These are phyloP conservation scores for Drusus annulatus DNA, from an alignment of 1,140 invertebrate species.

Conservation along the genomic window DNA sequence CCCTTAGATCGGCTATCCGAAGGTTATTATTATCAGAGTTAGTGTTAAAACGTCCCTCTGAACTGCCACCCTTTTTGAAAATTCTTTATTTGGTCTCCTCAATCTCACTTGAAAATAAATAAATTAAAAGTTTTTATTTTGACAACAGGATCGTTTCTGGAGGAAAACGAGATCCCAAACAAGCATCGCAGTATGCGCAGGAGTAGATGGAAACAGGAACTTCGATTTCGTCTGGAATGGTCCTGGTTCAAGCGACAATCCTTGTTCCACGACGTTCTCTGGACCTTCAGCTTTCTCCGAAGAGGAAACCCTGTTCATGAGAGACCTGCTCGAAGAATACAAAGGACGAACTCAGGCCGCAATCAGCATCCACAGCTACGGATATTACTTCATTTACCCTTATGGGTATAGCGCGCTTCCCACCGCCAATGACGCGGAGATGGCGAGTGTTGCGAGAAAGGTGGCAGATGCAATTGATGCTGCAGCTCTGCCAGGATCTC, in stretches of 20 bases:
- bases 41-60: no score
- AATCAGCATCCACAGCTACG: constrained; percentile 77
- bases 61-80: no score
- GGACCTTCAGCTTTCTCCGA: constrained; percentile 79
- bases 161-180: constrained; percentile 62
- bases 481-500: constrained; percentile 62
- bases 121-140: neutral
- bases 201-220: constrained; percentile 77
- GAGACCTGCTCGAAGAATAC: constrained; percentile 61
- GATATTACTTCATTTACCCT: constrained; percentile 76
- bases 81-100: no score
- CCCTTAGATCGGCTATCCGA: no score
- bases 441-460: constrained; percentile 63
- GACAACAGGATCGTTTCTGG: constrained; percentile 63
- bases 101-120: no score
- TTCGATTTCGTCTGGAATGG: constrained; percentile 73
- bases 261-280: constrained; percentile 81
- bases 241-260: constrained; percentile 66
- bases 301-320: constrained; percentile 74
- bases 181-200: constrained; percentile 64
- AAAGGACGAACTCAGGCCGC: constrained; percentile 71
- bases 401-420: constrained; percentile 74
- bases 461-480: constrained; percentile 68
- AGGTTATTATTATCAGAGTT: no score
- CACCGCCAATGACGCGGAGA: constrained; percentile 68